Conservation (phyloP, 2,888 invertebrate genomes). For the Glaucopsyche alexis region DNA sequence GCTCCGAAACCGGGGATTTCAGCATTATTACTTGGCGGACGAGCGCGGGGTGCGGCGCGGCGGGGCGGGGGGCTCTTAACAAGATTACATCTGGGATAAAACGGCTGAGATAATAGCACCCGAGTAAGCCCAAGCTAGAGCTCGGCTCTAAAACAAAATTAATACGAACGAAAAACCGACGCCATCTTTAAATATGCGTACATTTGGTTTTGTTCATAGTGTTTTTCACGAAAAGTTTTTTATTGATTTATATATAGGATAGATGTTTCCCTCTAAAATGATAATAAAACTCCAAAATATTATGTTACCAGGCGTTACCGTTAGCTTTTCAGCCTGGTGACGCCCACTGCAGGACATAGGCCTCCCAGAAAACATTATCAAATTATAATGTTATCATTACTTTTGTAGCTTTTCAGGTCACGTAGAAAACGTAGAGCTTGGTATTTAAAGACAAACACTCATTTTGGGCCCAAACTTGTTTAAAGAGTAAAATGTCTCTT, state of each 20-base stretch:
- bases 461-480: neutral
- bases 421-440: too few relatives aligned
- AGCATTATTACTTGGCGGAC: slow-evolving; percentile 66
- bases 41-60: slow-evolving; percentile 42
- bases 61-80: slow-evolving; percentile 67
- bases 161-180: slow-evolving; percentile 53
- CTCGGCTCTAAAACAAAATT: slow-evolving; percentile 68
- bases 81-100: slow-evolving; percentile 79
- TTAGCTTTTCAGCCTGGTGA: too few relatives aligned
- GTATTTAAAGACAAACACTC: too few relatives aligned
- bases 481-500: neutral
- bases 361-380: too few relatives aligned
- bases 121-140: slow-evolving; percentile 58
- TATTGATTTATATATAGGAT: too few relatives aligned
- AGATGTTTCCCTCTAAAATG: neutral
- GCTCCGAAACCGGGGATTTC: slow-evolving; percentile 73
- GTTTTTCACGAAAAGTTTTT: neutral
- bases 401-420: too few relatives aligned
- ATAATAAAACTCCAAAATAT: too few relatives aligned
- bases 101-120: slow-evolving; percentile 71
- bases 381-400: too few relatives aligned
- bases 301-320: neutral
- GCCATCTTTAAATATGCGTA: slow-evolving; percentile 3
- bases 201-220: neutral
- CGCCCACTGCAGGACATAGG: too few relatives aligned